Base-by-base conservation (phyloP, 2,888 invertebrate genomes). In the Eupithecia subfuscata region DNA sequence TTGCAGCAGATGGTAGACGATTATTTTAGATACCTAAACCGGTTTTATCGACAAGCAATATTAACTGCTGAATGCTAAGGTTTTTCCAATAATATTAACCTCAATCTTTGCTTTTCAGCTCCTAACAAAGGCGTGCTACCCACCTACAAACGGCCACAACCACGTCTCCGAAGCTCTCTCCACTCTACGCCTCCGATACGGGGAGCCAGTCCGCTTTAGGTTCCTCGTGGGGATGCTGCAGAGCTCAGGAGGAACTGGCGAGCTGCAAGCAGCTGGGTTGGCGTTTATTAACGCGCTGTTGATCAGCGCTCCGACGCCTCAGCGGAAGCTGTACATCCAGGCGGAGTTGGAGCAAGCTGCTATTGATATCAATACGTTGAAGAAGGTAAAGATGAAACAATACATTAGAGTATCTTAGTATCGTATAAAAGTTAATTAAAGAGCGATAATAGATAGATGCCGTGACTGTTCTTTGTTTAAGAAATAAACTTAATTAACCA, bases 141-240 rank as follows among this genome's bases (percentile, higher is more conserved):
- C 96, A 18, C 96, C 96, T 12, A 96, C 96, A 0, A 96, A 95
- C 74, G 98, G 98, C 0, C 98, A 98, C 92, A 96, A 96, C 60
- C 97, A 97, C 79, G 98, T 99, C 22, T 97, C 98, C 0, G 99
- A 99, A 90, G 98, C 99, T 0, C 96, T 99, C 81, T 98, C 98
- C 0, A 98, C 98, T 0, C 95, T 99, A 72, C 95, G 98, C 56
- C 95, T 99, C 9, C 96, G 98, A 76, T 98, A 98, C 87, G 98
- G 98, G 6, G 99, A 99, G 88, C 98, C 98, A 0, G 98, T 98
- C 9, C 96, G 98, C 87, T 99, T 99, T 92, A 96, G 98, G 78
- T 97, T 99, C 87, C 95, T 99, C 0, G 97, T 98, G 11, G 98
- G 98, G 2, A 98, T 98, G 96, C 95, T 98, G 76, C 97, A 97